Conservation (phyloP, 2,113 vertebrate species). For the Ptilorrhoa leucosticta region DNA sequence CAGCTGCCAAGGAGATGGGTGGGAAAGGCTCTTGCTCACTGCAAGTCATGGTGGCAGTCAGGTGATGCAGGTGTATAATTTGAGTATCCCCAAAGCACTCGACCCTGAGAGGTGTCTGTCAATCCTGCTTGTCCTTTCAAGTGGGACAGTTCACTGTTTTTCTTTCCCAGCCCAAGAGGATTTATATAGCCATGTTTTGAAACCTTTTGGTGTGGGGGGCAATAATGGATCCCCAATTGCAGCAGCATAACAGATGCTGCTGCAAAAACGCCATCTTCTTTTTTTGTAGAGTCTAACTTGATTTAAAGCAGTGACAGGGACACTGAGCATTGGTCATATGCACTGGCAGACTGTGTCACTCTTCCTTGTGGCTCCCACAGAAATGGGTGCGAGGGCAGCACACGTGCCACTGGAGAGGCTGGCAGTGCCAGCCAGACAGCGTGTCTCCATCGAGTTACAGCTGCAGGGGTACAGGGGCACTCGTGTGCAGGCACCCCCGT, state of each 20-base stretch:
- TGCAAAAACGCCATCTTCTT: background rate
- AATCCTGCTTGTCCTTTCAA: background rate
- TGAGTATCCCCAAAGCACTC: background rate
- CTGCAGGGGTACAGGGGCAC: rapidly evolving
- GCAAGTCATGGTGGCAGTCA: background rate
- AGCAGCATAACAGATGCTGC: background rate
- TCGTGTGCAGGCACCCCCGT: background rate
- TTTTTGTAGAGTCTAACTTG: background rate
- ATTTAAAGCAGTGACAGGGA: background rate
- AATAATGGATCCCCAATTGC: background rate
- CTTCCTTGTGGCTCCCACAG: background rate
- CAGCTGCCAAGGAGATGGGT: background rate
- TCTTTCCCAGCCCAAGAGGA: background rate
- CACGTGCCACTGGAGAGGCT: background rate
- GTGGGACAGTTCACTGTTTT: background rate
- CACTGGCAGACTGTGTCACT: background rate
- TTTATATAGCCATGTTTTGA: background rate
- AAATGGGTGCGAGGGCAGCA: background rate
- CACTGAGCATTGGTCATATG: background rate
- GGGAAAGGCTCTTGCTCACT: background rate
- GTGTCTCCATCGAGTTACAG: rapidly evolving
- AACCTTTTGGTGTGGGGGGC: background rate
- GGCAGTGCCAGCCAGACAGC: background rate
- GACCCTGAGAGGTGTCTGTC: background rate
- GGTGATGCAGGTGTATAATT: background rate